Evolutionary conservation across 2,888 invertebrate species (phyloP).

Genomic region (Tipula unca): DNA sequence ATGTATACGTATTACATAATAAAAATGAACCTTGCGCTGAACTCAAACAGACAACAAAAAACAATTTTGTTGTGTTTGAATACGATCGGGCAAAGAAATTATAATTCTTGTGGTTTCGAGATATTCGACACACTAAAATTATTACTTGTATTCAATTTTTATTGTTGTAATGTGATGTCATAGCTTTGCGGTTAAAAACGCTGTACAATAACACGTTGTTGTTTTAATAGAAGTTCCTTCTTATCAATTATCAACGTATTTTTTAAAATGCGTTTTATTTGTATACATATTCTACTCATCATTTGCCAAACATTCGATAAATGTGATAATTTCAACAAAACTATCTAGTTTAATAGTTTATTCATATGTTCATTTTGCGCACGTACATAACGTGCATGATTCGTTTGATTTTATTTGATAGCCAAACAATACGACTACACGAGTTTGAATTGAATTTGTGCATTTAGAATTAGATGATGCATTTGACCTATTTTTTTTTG

Average conservation of each 20-base stretch:
- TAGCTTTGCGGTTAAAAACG: not conserved
- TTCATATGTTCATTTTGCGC: too few species aligned
- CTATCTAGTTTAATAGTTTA: too few species aligned
- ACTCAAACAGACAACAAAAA: not conserved
- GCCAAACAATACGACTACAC: too few species aligned
- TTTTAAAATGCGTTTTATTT: not conserved
- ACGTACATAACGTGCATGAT: too few species aligned
- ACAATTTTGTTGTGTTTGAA: not conserved
- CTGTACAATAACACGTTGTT: not conserved
- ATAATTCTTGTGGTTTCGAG: not conserved
- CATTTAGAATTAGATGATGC: not conserved
- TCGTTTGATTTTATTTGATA: too few species aligned
- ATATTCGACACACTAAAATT: not conserved
- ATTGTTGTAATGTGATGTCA: not conserved
- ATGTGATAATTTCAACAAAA: too few species aligned
- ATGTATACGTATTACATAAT: too few species aligned
- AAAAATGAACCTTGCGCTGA: too few species aligned
- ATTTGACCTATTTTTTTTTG: not conserved
- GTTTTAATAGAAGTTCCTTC: not conserved
- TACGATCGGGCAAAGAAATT: not conserved
- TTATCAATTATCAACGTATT: not conserved
- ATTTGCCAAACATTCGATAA: too few species aligned
- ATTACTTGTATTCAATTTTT: too few species aligned
- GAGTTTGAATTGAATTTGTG: not conserved
- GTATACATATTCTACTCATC: not conserved